Base-by-base conservation (phyloP, 92 coral and sea anemone genomes). In the Epizoanthus rinbou region DNA sequence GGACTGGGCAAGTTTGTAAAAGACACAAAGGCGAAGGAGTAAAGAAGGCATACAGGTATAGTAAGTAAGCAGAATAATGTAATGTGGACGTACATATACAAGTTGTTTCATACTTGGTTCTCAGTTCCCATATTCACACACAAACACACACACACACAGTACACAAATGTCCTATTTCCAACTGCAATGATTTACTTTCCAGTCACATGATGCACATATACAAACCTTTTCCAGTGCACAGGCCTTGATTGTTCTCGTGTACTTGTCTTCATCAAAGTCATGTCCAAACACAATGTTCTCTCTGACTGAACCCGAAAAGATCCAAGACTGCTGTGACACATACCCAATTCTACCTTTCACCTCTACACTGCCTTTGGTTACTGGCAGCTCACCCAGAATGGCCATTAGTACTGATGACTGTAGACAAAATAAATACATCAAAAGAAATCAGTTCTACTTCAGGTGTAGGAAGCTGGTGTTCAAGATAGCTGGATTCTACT, bases 281-380 rank as follows among this genome's bases (percentile, higher is more conserved):
- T 97, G 92, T 69, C 94, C 97, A 79, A 97, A 97, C 53, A 97
- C 79, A 74, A 97, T 82, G 85, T 97, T 97, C 70, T 97, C 99
- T 64, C 86, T 85, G 10, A 97, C 90, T 2, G 98, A 92, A 43
- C 98, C 99, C 5, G 98, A 92, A 85, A 97, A 97, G 10, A 97
- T 90, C 99, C 99, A 97, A 15, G 98, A 86, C 68, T 94, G 95
- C 72, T 97, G 99, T 25, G 97, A 90, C 3, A 95, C 97, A 73
- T 94, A 97, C 76, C 98, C 95, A 18, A 97, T 59, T 79, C 47
- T 88, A 0, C 99, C 98, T 75, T 85, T 85, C 66, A 92, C 90
- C 31, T 76, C 76, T 21, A 92, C 66, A 23, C 74, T 80, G 11
- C 99, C 99, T 16, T 85, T 81, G 28, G 91, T 74, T 75, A 96